A percentile compares a stretch with the other conserved stretches of the same genome.
phyloP scores from a whole-genome alignment of 2,888 invertebrate genomes.

The Syritta pipiens region DNA sequence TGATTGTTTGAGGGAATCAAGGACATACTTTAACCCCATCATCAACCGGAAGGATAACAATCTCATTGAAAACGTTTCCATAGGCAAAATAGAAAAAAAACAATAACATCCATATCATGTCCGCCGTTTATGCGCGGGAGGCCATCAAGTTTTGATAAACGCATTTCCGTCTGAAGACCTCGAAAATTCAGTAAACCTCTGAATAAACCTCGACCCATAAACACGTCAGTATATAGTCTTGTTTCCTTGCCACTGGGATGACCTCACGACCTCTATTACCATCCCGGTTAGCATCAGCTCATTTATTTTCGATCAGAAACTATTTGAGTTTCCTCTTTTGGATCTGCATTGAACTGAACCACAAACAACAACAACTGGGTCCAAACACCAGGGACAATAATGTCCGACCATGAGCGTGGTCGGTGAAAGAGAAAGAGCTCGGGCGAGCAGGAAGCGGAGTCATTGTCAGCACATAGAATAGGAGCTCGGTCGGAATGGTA shows the following conservation, averaged over 20 bases:
- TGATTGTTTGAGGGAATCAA: too few relatives aligned
- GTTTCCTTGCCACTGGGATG: not conserved
- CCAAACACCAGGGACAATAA: constrained; percentile 4
- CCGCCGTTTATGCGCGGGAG: too few relatives aligned
- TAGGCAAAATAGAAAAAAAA: too few relatives aligned
- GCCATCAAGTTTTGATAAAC: constrained; percentile 30
- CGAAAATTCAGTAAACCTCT: constrained; percentile 45
- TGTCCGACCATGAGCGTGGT: too few relatives aligned
- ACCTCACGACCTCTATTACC: not conserved
- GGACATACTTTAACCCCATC: too few relatives aligned
- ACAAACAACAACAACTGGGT: not conserved
- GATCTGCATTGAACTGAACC: constrained; percentile 18
- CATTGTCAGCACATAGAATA: constrained; percentile 8
- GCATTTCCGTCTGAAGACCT: constrained; percentile 24
- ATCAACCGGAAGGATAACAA: too few relatives aligned
- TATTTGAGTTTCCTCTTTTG: constrained; percentile 38
- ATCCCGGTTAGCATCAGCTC: constrained; percentile 25
- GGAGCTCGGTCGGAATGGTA: not conserved
- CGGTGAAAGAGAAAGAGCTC: too few relatives aligned
- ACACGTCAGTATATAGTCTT: not conserved
- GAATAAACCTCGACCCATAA: constrained; percentile 5
- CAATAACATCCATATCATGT: too few relatives aligned
- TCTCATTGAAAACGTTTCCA: too few relatives aligned
- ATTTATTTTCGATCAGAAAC: constrained; percentile 58
- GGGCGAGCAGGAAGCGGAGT: not conserved